A percentile compares a stretch with the other conserved stretches of the same genome.
These are phyloP conservation scores for Hesperophylax magnus DNA, from an alignment of 1,140 invertebrate genomes.

Conservation along the genomic window DNA sequence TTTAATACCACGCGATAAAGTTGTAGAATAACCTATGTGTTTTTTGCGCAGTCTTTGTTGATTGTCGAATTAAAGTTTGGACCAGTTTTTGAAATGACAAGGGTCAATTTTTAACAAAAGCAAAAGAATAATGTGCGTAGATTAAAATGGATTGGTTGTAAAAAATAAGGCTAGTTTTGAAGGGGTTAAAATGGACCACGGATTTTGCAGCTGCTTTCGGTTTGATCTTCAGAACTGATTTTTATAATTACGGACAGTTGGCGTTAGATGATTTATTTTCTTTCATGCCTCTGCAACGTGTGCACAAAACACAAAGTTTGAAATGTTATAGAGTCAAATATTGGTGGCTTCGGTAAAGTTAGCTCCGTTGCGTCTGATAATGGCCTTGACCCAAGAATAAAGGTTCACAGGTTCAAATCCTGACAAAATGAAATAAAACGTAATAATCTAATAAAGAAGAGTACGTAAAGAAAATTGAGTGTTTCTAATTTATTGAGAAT, in stretches of 20 bases:
- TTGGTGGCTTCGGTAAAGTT: too few species aligned
- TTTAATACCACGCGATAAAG: neutral
- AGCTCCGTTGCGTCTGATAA: too few species aligned
- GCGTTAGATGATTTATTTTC: neutral
- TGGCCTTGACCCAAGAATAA: too few species aligned
- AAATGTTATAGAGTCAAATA: too few species aligned
- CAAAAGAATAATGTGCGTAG: neutral
- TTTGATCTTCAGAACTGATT: constrained; percentile 25
- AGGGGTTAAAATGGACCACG: constrained; percentile 33
- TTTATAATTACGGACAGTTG: constrained; percentile 44
- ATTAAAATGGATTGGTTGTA: neutral
- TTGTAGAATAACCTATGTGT: neutral
- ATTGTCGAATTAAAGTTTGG: constrained; percentile 11
- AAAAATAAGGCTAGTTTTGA: neutral
- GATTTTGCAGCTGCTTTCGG: constrained; percentile 18
- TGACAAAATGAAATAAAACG: too few species aligned
- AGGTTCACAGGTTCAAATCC: too few species aligned
- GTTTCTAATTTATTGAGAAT: too few species aligned
- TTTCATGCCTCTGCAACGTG: too few species aligned
- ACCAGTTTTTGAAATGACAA: neutral
- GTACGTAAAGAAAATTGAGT: too few species aligned
- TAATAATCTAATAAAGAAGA: too few species aligned
- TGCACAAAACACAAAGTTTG: too few species aligned
- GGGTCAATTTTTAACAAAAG: constrained; percentile 32
- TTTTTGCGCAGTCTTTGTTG: constrained; percentile 1